Conservation (phyloP, 2,113 vertebrate genomes). For the Mesoclemmys tuberculata region DNA sequence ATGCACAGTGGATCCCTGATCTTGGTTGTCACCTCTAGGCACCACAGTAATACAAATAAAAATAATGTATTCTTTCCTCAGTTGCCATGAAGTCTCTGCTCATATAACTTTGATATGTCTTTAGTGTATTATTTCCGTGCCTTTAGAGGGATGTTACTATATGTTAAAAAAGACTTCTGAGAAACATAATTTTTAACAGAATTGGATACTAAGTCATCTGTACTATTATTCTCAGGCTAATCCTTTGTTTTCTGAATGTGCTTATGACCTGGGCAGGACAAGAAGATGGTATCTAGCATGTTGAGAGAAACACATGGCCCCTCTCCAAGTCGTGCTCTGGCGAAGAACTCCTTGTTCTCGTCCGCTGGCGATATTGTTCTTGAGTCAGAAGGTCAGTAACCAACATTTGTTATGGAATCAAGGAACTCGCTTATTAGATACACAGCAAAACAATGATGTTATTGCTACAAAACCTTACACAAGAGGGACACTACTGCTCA, state of each 20-base stretch:
- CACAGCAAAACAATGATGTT: slow-evolving; percentile 14
- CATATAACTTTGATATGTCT: neutral
- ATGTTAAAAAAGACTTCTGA: no score
- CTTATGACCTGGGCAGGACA: neutral
- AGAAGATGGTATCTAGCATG: neutral
- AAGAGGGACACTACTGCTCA: neutral
- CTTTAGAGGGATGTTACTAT: no score
- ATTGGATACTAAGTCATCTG: neutral
- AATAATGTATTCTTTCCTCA: neutral
- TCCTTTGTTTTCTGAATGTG: neutral
- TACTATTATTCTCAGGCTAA: neutral
- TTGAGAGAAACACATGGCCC: neutral
- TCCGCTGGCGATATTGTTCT: neutral
- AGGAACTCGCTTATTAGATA: slow-evolving; percentile 10
- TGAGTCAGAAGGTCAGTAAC: slow-evolving; percentile 16
- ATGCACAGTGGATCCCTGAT: neutral
- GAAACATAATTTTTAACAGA: neutral
- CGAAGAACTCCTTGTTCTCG: neutral
- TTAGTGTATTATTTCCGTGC: neutral
- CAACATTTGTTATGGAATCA: slow-evolving; percentile 45
- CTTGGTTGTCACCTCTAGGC: neutral
- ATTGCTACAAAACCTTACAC: slow-evolving; percentile 34
- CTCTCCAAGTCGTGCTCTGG: neutral
- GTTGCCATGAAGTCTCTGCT: neutral
- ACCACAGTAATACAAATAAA: neutral